Percentiles rank a stretch among this genome's conserved stretches.
These are phyloP conservation scores for Pseudomyrmex gracilis DNA, from an alignment of 1,140 invertebrate species.

Conservation along the genomic window DNA sequence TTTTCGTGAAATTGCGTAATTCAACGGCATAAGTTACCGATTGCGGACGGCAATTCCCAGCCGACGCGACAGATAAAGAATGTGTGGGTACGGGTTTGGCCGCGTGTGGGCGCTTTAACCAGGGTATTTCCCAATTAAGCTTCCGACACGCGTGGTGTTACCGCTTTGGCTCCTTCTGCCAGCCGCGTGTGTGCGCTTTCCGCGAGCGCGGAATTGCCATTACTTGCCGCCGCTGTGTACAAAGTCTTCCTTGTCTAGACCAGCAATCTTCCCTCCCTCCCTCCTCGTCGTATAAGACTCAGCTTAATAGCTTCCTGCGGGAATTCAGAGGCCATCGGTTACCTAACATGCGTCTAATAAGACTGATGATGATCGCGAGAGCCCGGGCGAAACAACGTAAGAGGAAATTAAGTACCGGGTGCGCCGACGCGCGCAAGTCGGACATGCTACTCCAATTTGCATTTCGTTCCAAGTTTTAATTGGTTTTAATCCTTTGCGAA, in stretches of 20 bases:
- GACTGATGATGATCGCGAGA: slow-evolving; percentile 57
- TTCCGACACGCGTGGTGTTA: slow-evolving; percentile 7
- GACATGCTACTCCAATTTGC: slow-evolving; percentile 54
- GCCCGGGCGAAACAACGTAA: slow-evolving; percentile 40
- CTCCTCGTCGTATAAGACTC: not conserved
- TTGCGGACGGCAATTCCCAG: slow-evolving; percentile 63
- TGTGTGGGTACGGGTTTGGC: slow-evolving; percentile 35
- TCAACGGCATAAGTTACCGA: slow-evolving; percentile 54
- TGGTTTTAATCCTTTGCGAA: slow-evolving; percentile 44
- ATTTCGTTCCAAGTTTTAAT: slow-evolving; percentile 60
- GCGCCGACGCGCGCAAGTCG: slow-evolving; percentile 1
- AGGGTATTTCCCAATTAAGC: slow-evolving; percentile 69
- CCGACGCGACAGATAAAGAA: slow-evolving; percentile 62
- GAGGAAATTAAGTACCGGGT: slow-evolving; percentile 56
- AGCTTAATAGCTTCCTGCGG: slow-evolving; percentile 65
- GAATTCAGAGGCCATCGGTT: slow-evolving; percentile 62
- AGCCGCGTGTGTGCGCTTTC: slow-evolving; percentile 5
- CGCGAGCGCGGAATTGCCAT: slow-evolving; percentile 4
- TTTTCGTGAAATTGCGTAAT: slow-evolving; percentile 40
- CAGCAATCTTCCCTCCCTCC: not conserved
- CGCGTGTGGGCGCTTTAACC: slow-evolving; percentile 1
- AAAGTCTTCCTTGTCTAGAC: slow-evolving; percentile 27
- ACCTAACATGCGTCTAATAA: slow-evolving; percentile 54
- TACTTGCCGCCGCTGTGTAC: slow-evolving; percentile 4
- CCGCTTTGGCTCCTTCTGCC: not conserved